Evolutionary conservation across 2,888 invertebrate genomes (phyloP), one percentile per base, ranked within the genome.

Genomic region (Bibio marci): DNA sequence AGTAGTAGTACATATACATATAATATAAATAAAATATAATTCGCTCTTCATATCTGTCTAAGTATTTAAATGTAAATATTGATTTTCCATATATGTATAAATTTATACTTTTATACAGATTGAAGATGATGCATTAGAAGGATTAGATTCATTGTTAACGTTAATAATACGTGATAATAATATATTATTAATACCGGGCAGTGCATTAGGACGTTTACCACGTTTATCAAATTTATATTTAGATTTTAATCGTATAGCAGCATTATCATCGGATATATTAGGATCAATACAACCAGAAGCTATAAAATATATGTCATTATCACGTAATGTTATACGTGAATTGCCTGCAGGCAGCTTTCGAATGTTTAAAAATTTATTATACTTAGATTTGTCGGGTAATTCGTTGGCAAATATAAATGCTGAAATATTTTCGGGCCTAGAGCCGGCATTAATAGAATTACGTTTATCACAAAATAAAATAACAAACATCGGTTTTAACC

Each of bases 61-160:
- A n/a, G n/a, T n/a, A n/a, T n/a, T n/a, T n/a, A n/a, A n/a, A n/a
- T n/a, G n/a, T n/a, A n/a, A n/a, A n/a, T n/a, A n/a, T n/a, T n/a
- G n/a, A n/a, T n/a, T n/a, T n/a, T n/a, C n/a, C n/a, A n/a, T n/a
- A n/a, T n/a, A n/a, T n/a, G n/a, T n/a, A n/a, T n/a, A n/a, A n/a
- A n/a, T n/a, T n/a, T n/a, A n/a, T n/a, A n/a, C n/a, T n/a, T 39
- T 32, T 39, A 63, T 63, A 32, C 62, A 86, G 86, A 78, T 90
- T 43, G 87, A 88, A 63, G 86, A 86, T 49, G 83, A 85, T 46
- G 81, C 85, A 0, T 80, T 90, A 50, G 83, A 86, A 53, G 88
- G 88, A 1, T 59, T 90, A 44, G 71, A 74, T 26, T 79, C 71
- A 47, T 63, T 91, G 13, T 75, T 81, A 56, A 76, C 77, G 28